Evolutionary conservation across 1,140 invertebrate species (phyloP), one percentile per base, ranked within the genome.

Genomic region (Zeugodacus cucurbitae): DNA sequence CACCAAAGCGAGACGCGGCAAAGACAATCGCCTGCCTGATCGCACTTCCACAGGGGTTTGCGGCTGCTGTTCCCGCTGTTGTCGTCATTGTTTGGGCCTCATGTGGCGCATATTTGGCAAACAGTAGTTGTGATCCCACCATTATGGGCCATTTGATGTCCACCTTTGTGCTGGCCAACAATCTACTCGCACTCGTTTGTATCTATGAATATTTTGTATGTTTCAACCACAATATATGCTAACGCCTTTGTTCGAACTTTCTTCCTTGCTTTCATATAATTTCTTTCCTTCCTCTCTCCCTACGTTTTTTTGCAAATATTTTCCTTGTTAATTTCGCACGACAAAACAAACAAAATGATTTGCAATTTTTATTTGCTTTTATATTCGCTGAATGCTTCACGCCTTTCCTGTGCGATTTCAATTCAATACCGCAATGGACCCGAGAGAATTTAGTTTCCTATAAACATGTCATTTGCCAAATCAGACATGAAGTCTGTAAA

Each of bases 41-140:
- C 64, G 17, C n/a, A 67, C 34, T n/a, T 37, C 67, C 67, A 74
- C 34, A 22, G 17, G 34, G 67, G 6, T 74, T 62, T 74, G 67
- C 17, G 67, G 34, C 67, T 74, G 67, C 67, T 37, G 34, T 22
- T 74, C 5, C 67, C 41, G 34, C 67, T n/a, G 67, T 20, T 67
- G 64, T 34, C 11, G 32, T 32, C 34, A 41, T 74, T 74, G 34
- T 74, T 74, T 74, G 32, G 34, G 34, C 67, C 67, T 37, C 67
- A 37, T 74, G 67, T 74, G 67, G 67, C 67, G 67, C 67, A 74
- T 37, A 67, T 34, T 74, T 74, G 67, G 67, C 32, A 74, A 74
- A 74, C 67, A 74, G 32, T 74, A 74, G 32, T 74, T 7, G 14
- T 74, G 67, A 41, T 37, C 17, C 67, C 34, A 3, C 32, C 67